Base-by-base conservation (phyloP, 2,888 invertebrate genomes). In the Eupelmus urozonus region DNA sequence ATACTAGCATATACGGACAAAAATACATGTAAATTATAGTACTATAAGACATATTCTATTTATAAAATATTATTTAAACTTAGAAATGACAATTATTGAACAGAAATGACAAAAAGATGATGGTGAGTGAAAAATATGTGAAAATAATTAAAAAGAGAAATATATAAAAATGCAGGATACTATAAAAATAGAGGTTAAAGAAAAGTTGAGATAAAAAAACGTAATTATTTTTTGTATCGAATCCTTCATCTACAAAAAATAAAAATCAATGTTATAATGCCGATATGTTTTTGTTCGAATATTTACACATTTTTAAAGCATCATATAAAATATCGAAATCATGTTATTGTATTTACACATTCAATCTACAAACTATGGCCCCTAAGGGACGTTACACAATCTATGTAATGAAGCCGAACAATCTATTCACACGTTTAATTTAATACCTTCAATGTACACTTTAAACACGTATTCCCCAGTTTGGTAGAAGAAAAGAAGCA, bases 351-450 rank as follows among this genome's bases (percentile, higher is more conserved):
- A 66, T 79, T 57, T 62, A 67, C 49, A 69, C 73, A 79, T 62
- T 57, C 66, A 72, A 65, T 69, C 76, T 80, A 80, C 73, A 13
- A 51, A 53, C 63, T 73, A 80, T 27, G 13, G 67, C 18, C 70
- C 73, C 76, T 80, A 80, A 76, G 27, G 79, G 76, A 76, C 72
- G 3, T 62, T 16, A 59, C 69, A 69, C 57, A 79, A 69, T 76
- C 67, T 76, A 79, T 67, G 1, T 29, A 34, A 67, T 67, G 20
- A 79, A 75, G 66, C 69, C 25, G 57, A 55, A 74, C 69, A 63
- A 40, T 70, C 63, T 51, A 74, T 65, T 55, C 49, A 57, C 67
- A 67, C 29, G 27, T 60, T 60, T 34, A 53, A 51, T 49, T 65
- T 55, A 66, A 45, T 42, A 51, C 42, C 40, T 59, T 49, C 63